Percentiles rank a stretch among this genome's conserved stretches.
These are phyloP conservation scores for Spodoptera exigua DNA, from an alignment of 2,888 invertebrate genomes.

Conservation along the genomic window DNA sequence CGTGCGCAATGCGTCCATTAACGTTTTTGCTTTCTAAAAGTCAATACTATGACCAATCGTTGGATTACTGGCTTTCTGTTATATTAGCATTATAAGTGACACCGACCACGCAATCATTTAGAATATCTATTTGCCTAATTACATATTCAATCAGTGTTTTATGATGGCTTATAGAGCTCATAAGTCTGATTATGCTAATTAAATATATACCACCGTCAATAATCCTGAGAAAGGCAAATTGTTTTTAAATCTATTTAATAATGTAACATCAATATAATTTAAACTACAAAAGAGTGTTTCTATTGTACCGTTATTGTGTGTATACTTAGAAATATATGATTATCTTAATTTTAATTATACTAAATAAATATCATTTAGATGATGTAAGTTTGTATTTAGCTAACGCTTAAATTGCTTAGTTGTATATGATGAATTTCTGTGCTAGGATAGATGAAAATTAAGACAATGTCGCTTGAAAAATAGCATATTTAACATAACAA, in stretches of 20 bases:
- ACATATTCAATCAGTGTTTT: slow-evolving; percentile 45
- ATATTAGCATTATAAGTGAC: slow-evolving; percentile 43
- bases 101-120: slow-evolving; percentile 35
- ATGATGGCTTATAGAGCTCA: slow-evolving; percentile 22
- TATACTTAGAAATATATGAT: too few relatives aligned
- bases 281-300: too few relatives aligned
- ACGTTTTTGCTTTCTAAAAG: slow-evolving; percentile 64
- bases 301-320: too few relatives aligned
- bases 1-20: slow-evolving; percentile 67
- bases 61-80: slow-evolving; percentile 41
- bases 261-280: slow-evolving; percentile 34
- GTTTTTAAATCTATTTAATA: slow-evolving; percentile 14
- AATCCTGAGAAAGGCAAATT: slow-evolving; percentile 30
- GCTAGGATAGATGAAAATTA: too few relatives aligned
- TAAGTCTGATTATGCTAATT: slow-evolving; percentile 43
- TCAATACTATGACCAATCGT: slow-evolving; percentile 58
- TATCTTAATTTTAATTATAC: too few relatives aligned
- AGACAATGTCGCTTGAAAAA: too few relatives aligned
- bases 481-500: too few relatives aligned
- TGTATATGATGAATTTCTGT: too few relatives aligned
- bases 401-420: too few relatives aligned
- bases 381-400: too few relatives aligned
- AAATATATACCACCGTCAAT: slow-evolving; percentile 1
- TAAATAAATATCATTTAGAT: too few relatives aligned
- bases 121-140: slow-evolving; percentile 39